Conservation (phyloP, 2,797 vertebrate species). For the Otolemur crassicaudatus region DNA sequence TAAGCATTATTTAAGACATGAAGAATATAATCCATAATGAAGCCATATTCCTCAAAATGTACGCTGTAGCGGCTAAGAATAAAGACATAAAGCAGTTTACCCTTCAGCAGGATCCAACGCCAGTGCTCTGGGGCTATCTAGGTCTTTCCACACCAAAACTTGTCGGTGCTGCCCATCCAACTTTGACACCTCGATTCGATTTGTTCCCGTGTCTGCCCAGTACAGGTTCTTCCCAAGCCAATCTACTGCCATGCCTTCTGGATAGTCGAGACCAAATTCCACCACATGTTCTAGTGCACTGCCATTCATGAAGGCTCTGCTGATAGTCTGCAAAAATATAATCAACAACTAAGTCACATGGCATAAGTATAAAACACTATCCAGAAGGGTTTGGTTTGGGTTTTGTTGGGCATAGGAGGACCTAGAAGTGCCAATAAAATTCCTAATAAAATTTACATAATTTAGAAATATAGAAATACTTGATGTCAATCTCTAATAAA, state of each 20-base stretch:
- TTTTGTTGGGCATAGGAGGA: background rate
- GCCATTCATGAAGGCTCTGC: conserved; percentile 98
- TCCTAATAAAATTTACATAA: conserved; percentile 38
- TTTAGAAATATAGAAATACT: conserved; percentile 54
- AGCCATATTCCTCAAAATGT: conserved; percentile 66
- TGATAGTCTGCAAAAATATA: conserved; percentile 93
- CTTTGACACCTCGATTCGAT: conserved; percentile 97
- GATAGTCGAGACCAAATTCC: conserved; percentile 97
- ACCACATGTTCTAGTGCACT: conserved; percentile 96
- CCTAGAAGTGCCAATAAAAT: background rate
- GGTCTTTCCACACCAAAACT: conserved; percentile 98
- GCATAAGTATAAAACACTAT: conserved; percentile 60
- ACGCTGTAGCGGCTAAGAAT: conserved; percentile 44
- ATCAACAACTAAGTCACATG: conserved; percentile 67
- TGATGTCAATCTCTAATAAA: conserved; percentile 79
- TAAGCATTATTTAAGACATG: conserved; percentile 75
- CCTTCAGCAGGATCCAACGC: conserved; percentile 97
- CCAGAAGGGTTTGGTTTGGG: conserved; percentile 47
- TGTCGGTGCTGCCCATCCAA: conserved; percentile 97
- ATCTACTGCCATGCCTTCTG: conserved; percentile 98
- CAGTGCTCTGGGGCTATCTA: conserved; percentile 96
- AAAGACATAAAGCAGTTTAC: conserved; percentile 86
- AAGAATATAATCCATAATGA: conserved; percentile 63
- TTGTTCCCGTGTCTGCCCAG: conserved; percentile 98
- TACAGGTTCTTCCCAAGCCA: conserved; percentile 99